Conservation (phyloP, 2,113 vertebrate genomes). For the Oncorhynchus tshawytscha region DNA sequence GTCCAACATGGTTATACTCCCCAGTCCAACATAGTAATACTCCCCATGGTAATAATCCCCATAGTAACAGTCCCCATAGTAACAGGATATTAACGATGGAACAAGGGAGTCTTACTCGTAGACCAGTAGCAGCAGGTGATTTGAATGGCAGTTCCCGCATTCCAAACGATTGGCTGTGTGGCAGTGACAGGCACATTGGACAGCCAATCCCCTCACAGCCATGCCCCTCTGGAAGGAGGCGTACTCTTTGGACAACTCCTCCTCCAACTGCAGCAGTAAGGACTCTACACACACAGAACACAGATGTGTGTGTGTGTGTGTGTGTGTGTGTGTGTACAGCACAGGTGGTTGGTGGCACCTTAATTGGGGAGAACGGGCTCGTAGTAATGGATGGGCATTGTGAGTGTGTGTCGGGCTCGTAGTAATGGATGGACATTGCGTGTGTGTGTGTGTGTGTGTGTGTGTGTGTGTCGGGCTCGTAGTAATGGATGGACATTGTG, state of each 20-base stretch:
- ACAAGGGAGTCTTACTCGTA: constrained; percentile 46
- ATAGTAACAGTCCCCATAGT: too few species aligned
- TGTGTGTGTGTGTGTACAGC: background rate
- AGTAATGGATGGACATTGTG: background rate
- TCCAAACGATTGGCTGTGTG: constrained; percentile 10
- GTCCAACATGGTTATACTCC: too few species aligned
- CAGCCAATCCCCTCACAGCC: background rate
- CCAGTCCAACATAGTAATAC: too few species aligned
- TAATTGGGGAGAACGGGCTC: too few species aligned
- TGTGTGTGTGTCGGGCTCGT: background rate
- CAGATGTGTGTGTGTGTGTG: background rate
- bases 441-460: background rate
- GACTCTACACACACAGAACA: constrained; percentile 45
- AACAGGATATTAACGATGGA: too few species aligned
- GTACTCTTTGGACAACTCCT: constrained; percentile 60
- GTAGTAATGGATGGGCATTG: background rate
- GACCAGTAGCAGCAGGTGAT: background rate
- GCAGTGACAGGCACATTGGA: constrained; percentile 32
- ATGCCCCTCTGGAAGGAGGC: constrained; percentile 15
- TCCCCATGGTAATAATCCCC: too few species aligned
- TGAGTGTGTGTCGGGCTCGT: background rate
- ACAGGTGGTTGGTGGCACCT: too few species aligned
- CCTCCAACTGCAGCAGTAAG: constrained; percentile 60
- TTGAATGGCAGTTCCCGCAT: constrained; percentile 46
- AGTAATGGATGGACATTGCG: background rate